Conservation (phyloP, 2,888 invertebrate genomes). For the Ophion costatus region DNA sequence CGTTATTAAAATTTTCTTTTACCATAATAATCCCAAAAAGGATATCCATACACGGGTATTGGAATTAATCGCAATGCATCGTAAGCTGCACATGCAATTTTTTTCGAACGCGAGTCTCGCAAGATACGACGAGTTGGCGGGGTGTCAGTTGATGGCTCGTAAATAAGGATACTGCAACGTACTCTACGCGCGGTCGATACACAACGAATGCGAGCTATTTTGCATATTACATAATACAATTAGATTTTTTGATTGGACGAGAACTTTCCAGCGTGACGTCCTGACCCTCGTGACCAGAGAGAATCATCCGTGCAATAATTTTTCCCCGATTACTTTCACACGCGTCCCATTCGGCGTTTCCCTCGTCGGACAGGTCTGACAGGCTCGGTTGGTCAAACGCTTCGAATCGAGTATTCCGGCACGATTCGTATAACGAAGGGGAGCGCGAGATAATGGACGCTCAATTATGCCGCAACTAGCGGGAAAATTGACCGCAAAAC, state of each 20-base stretch:
- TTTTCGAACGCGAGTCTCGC: neutral
- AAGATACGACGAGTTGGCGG: neutral
- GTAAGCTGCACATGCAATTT: neutral
- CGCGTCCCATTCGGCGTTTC: conserved; percentile 4
- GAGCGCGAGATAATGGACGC: conserved; percentile 14
- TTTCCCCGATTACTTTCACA: conserved; percentile 11
- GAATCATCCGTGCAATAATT: neutral
- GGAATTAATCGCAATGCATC: too few species aligned
- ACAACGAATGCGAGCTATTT: conserved; percentile 5
- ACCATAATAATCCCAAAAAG: too few species aligned
- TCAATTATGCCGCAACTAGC: conserved; percentile 8
- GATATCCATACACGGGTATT: too few species aligned
- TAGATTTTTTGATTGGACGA: neutral
- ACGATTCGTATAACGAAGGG: conserved; percentile 29
- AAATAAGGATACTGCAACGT: neutral
- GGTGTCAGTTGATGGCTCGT: neutral
- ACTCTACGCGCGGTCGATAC: neutral
- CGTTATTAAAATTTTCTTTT: too few species aligned
- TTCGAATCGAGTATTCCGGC: neutral
- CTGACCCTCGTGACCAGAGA: neutral
- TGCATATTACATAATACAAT: conserved; percentile 21
- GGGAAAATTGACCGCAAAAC: conserved; percentile 4
- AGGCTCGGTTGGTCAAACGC: conserved; percentile 19
- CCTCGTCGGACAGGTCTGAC: conserved; percentile 2
- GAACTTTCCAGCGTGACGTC: neutral